phyloP scores from a whole-genome alignment of 2,797 vertebrate genomes.

The Lepilemur ruficaudatus region DNA sequence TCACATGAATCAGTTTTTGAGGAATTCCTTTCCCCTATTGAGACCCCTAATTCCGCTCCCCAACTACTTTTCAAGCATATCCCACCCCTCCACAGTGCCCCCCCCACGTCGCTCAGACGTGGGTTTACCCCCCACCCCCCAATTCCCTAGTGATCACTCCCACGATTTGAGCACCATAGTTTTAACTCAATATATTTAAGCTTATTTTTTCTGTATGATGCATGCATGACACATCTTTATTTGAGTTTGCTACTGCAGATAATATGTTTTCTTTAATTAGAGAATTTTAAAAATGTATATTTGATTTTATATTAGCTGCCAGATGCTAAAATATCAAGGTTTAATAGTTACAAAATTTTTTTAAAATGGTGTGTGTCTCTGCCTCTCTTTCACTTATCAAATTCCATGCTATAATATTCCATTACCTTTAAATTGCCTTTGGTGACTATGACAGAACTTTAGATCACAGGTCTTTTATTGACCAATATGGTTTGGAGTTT shows the following conservation, averaged over 20 bases:
- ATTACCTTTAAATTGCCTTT: neutral
- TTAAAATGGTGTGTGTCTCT: neutral
- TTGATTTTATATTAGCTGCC: neutral
- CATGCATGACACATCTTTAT: neutral
- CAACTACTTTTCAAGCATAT: no score
- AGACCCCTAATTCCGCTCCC: no score
- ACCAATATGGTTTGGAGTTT: neutral
- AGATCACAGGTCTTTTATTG: neutral
- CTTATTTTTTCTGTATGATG: neutral
- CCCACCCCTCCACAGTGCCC: no score
- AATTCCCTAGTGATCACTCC: no score
- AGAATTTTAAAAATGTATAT: neutral
- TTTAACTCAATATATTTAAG: neutral
- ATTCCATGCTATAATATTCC: neutral
- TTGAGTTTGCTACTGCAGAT: neutral
- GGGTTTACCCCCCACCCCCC: no score
- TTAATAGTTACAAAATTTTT: neutral
- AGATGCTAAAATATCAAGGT: neutral
- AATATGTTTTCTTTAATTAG: neutral
- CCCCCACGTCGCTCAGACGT: no score
- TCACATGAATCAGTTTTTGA: no score
- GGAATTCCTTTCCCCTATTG: no score
- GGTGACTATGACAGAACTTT: neutral
- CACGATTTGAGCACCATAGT: no score
- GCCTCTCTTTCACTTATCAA: neutral